Evolutionary conservation across 2,797 vertebrate genomes (phyloP), one percentile per base, ranked within the genome.

Genomic region (Crenichthys baileyi): DNA sequence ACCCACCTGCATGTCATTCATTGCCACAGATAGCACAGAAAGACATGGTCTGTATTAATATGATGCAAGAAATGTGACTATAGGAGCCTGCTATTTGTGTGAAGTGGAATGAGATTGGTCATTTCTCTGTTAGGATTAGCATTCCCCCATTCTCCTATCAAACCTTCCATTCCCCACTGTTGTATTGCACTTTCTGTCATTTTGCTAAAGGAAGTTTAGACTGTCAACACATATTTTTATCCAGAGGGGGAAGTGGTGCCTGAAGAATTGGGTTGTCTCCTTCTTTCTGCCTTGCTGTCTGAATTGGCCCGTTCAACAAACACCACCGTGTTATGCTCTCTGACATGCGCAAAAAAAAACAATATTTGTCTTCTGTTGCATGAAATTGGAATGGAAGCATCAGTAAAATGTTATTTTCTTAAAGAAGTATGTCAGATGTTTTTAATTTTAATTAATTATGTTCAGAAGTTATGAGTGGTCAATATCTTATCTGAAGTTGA

Each of bases 161-260:
- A 67, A 67, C 63, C 5, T 67, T 9, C 63, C 31, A 12, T 41
- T 39, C 63, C 63, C 20, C 63, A 39, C 36, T 41, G 36, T 67
- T 67, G 18, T 67, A 22, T 39, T 67, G 63, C 63, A 41, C 31
- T 67, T 65, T 65, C 36, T 67, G 63, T 65, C 7, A 41, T 67
- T 67, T 24, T 39, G 20, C 36, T 5, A 5, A 11, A 65, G 18
- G 61, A 39, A 39, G 20, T 39, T 65, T 39, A 31, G 18, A 65
- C 61, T 39, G 63, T 65, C 63, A 36, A 20, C 61, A 65, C 20
- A 67, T 67, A 41, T 41, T 67, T 67, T 67, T 67, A 67, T 41
- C 36, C 31, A 67, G 36, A 24, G 20, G 36, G 9, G 41, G 31
- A 67, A 67, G 36, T 39, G 63, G 36, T 67, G 18, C 9, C 63